phyloP scores from a whole-genome alignment of 1,140 invertebrate species.

The Cyclargus thomasi region DNA sequence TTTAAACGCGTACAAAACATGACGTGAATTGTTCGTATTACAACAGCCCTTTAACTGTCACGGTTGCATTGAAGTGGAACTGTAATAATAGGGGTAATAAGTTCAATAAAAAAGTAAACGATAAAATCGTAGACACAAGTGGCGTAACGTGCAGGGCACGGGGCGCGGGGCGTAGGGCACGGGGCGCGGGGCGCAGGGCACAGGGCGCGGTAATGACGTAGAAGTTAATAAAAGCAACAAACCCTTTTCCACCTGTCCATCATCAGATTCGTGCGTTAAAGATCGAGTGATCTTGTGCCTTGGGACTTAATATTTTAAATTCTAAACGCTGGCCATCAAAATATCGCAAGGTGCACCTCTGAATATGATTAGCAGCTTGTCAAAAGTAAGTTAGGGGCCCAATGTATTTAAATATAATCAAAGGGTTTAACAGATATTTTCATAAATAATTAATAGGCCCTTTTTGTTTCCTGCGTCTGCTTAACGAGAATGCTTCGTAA shows the following conservation, averaged over 20 bases:
- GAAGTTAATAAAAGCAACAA: conserved; percentile 20
- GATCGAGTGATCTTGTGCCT: conserved; percentile 41
- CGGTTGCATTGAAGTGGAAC: not conserved
- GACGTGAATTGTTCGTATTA: not conserved
- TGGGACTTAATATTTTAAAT: conserved; percentile 58
- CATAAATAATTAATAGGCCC: conserved; percentile 47
- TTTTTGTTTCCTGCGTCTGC: conserved; percentile 20
- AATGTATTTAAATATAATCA: conserved; percentile 63
- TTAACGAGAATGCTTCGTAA: conserved; percentile 18
- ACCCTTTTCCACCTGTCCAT: conserved; percentile 53
- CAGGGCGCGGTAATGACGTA: conserved; percentile 1
- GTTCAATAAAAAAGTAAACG: not conserved
- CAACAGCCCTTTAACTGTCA: not conserved
- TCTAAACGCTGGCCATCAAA: conserved; percentile 57
- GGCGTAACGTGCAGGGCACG: not conserved
- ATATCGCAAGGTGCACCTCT: conserved; percentile 49
- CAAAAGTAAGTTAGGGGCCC: conserved; percentile 61
- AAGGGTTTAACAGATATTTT: conserved; percentile 59
- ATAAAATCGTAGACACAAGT: not conserved
- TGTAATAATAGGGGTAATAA: not conserved
- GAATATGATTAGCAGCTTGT: conserved; percentile 74
- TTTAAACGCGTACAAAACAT: not conserved
- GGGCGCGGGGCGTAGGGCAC: too few species aligned
- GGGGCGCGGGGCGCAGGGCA: not conserved
- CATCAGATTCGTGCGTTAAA: conserved; percentile 55